A percentile compares a stretch with the other conserved stretches of the same genome.
These are phyloP conservation scores for Anhinga rufa DNA, from an alignment of 2,113 vertebrate species.

Conservation along the genomic window DNA sequence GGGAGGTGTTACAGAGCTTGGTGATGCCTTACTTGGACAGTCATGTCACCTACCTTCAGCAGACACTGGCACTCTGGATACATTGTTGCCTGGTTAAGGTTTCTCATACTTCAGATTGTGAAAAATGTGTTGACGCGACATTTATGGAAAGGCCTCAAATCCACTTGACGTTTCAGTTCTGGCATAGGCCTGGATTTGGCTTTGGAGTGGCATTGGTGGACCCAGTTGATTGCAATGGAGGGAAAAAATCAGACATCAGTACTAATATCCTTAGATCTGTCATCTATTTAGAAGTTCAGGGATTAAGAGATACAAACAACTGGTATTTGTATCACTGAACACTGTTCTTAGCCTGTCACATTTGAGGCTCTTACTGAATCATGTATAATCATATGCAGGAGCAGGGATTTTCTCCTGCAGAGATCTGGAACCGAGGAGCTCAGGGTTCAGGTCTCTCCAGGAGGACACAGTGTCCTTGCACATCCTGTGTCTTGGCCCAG, in stretches of 20 bases:
- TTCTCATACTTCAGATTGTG: neutral
- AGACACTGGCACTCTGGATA: neutral
- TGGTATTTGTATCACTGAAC: neutral
- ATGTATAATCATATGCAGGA: neutral
- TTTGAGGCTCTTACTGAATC: neutral
- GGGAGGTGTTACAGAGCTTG: neutral
- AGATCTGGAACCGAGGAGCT: neutral
- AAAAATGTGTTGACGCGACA: neutral
- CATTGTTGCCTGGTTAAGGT: neutral
- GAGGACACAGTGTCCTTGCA: fast-evolving
- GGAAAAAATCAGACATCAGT: neutral
- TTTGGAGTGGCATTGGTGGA: neutral
- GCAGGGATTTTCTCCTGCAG: neutral
- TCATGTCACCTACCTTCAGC: neutral
- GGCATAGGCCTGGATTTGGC: neutral
- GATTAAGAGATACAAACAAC: neutral
- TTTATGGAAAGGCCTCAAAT: neutral
- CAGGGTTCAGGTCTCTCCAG: neutral
- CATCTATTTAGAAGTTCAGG: neutral
- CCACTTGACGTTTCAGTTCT: neutral
- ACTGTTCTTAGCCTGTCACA: neutral
- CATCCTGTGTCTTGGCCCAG: fast-evolving
- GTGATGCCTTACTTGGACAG: neutral
- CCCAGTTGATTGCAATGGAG: neutral
- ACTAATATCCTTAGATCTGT: neutral